These are phyloP conservation scores for Oscheius myriophilus DNA, from an alignment of 2,888 invertebrate species.

Conservation along the genomic window DNA sequence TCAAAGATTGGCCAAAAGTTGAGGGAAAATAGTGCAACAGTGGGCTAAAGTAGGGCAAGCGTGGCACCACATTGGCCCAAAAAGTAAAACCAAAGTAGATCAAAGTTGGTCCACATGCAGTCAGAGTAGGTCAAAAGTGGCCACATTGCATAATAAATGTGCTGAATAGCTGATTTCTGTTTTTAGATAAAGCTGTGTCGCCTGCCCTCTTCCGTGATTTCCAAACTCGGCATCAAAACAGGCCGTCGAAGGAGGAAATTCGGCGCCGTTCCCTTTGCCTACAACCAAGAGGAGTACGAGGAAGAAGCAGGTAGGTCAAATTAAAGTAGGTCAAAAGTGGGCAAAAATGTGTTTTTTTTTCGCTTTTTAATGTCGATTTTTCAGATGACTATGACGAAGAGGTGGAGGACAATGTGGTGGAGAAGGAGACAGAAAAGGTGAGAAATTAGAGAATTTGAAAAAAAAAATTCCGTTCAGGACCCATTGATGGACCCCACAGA, in stretches of 20 bases:
- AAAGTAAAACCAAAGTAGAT: too few relatives aligned
- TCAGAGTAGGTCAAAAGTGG: too few relatives aligned
- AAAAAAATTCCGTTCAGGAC: not conserved
- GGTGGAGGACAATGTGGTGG: constrained; percentile 6
- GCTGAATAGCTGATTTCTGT: too few relatives aligned
- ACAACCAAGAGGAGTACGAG: constrained; percentile 19
- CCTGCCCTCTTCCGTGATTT: constrained; percentile 71
- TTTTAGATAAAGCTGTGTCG: constrained; percentile 71
- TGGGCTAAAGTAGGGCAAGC: too few relatives aligned
- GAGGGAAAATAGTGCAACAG: too few relatives aligned
- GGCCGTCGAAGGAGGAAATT: constrained; percentile 40
- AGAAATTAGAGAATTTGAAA: not conserved
- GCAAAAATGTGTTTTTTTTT: too few relatives aligned
- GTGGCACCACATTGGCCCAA: too few relatives aligned
- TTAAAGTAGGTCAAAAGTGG: too few relatives aligned
- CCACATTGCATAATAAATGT: too few relatives aligned
- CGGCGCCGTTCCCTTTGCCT: constrained; percentile 48
- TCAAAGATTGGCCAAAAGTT: too few relatives aligned
- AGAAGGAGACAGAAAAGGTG: constrained; percentile 6
- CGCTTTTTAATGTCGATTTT: not conserved
- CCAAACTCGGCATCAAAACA: constrained; percentile 48
- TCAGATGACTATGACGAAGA: constrained; percentile 4
- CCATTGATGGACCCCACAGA: constrained; percentile 43
- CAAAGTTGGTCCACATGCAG: too few relatives aligned
- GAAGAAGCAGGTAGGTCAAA: too few relatives aligned